A percentile compares a stretch with the other conserved stretches of the same genome.
These are phyloP conservation scores for Delphinapterus leucas DNA, from an alignment of 2,113 vertebrate species.

Conservation along the genomic window DNA sequence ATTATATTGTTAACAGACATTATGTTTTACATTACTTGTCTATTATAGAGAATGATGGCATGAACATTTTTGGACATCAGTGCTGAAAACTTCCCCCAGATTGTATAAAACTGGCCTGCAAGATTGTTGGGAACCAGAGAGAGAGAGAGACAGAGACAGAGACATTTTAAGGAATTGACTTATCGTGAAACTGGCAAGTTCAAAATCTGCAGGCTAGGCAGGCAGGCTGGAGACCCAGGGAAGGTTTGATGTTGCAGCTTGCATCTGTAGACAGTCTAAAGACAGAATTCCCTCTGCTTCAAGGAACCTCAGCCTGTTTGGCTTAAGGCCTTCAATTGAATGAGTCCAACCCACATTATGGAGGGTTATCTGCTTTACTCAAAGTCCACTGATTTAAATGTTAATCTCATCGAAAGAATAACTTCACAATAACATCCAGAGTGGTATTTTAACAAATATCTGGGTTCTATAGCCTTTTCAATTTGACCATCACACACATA, in stretches of 20 bases:
- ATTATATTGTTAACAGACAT: background rate
- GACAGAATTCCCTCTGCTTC: background rate
- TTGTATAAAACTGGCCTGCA: background rate
- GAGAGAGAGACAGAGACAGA: background rate
- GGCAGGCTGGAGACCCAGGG: background rate
- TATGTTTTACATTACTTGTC: background rate
- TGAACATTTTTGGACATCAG: background rate
- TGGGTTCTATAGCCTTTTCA: background rate
- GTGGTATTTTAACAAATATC: background rate
- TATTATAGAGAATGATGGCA: background rate
- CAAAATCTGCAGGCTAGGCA: background rate
- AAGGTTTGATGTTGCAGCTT: background rate
- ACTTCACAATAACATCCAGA: background rate
- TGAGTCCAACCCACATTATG: background rate
- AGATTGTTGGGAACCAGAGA: background rate
- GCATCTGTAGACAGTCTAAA: background rate
- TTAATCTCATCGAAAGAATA: background rate
- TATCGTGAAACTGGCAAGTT: background rate
- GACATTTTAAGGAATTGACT: background rate
- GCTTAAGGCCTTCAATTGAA: background rate
- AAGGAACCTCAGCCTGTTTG: background rate
- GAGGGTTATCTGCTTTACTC: background rate
- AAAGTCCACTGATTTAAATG: background rate
- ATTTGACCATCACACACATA: background rate
- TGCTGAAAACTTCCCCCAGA: background rate